A percentile compares a stretch with the other conserved stretches of the same genome.
These are phyloP conservation scores for Sinodicranocentrus sp. DNA, from an alignment of 2,888 invertebrate species.

Conservation along the genomic window DNA sequence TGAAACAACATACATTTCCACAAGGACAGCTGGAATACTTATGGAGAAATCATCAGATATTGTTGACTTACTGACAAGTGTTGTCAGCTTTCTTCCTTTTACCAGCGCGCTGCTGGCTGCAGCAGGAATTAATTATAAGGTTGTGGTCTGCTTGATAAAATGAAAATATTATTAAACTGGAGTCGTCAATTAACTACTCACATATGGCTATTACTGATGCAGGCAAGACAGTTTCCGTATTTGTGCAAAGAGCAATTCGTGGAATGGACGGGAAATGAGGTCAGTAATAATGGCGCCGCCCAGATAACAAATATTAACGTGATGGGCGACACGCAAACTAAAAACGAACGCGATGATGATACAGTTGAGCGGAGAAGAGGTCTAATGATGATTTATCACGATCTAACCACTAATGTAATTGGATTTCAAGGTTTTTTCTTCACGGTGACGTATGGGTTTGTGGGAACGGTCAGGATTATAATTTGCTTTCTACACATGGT, in stretches of 20 bases:
- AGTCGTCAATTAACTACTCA: background rate
- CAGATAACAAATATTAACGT: background rate
- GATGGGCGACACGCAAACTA: background rate
- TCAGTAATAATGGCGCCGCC: background rate
- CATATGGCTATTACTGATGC: background rate
- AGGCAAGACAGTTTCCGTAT: slow-evolving; percentile 27
- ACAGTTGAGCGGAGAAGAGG: background rate
- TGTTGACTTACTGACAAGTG: background rate
- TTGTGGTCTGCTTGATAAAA: background rate
- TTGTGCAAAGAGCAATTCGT: slow-evolving; percentile 30
- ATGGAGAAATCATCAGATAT: background rate
- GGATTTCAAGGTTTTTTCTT: slow-evolving; percentile 44
- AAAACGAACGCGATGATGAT: background rate
- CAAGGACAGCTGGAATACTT: background rate
- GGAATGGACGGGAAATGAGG: background rate
- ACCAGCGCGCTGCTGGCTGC: background rate
- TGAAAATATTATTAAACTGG: background rate
- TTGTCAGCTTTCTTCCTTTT: slow-evolving; percentile 33
- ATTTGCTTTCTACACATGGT: too few relatives aligned
- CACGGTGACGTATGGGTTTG: slow-evolving; percentile 40
- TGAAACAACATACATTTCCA: slow-evolving; percentile 43
- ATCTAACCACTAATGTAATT: slow-evolving; percentile 29
- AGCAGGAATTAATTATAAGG: slow-evolving; percentile 30
- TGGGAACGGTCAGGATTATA: slow-evolving; percentile 39
- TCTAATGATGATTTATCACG: slow-evolving; percentile 25